Evolutionary conservation across 2,888 invertebrate genomes (phyloP), one percentile per base, ranked within the genome.

Genomic region (Drosophila stalkeri): DNA sequence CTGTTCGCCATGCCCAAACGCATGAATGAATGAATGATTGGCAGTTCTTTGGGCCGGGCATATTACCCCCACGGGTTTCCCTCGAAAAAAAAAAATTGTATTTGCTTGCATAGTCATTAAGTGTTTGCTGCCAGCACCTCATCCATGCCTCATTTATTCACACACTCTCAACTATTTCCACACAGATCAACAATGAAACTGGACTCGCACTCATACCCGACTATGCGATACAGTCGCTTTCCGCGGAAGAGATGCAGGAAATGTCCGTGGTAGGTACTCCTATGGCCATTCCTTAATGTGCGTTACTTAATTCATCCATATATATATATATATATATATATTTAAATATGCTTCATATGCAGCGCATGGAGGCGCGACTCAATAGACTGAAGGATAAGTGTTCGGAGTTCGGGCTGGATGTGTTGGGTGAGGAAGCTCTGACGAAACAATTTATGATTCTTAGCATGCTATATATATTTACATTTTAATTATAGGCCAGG

Each of bases 181-280:
- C 44, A 61, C 82, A 92, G 93, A 92, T 92, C 78, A 91, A 91
- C 86, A 93, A 93, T 89, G 92, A 93, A 70, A 93, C 93, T 54
- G 92, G 91, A 76, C 83, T 92, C 72, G 91, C 92, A 68, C 91
- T 92, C 68, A 90, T 93, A 71, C 92, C 93, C 61, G 93, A 93
- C 64, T 91, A 93, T 80, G 91, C 91, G 68, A 88, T 93, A 71
- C 92, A 92, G 77, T 91, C 91, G 41, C 86, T 93, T 56, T 88
- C 93, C 65, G 90, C 87, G 64, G 91, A 85, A 81, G 93, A 93
- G 84, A 91, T 92, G 91, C 91, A 92, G 76, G 90, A 91, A 77
- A 91, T 93, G 87, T 72, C 78, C 31, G 75, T 79, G 75, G 78
- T 78, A 75, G 61, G 70, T 64, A n/a, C 9, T 6, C 18, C 18